These are phyloP conservation scores for Plusia festucae DNA, from an alignment of 2,888 invertebrate genomes.

Conservation along the genomic window DNA sequence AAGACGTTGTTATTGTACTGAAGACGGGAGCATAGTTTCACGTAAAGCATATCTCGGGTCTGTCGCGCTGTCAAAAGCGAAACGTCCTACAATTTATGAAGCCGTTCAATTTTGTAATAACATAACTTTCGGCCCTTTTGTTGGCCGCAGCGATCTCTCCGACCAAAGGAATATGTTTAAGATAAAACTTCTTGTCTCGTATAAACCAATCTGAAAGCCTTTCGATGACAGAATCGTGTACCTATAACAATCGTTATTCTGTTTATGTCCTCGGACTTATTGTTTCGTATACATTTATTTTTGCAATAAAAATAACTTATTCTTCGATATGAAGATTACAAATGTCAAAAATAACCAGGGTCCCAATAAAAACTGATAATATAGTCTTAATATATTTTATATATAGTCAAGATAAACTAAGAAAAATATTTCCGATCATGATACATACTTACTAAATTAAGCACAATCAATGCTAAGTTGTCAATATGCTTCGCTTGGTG, in stretches of 20 bases:
- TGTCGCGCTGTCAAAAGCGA: slow-evolving; percentile 66
- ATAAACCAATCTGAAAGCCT: slow-evolving; percentile 46
- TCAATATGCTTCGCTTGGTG: neutral
- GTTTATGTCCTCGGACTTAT: slow-evolving; percentile 38
- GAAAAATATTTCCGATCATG: no score
- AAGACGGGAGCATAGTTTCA: slow-evolving; percentile 68
- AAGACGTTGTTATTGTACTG: slow-evolving; percentile 28
- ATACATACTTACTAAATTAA: no score
- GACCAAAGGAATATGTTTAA: slow-evolving; percentile 54
- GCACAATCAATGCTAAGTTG: neutral
- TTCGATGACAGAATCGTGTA: slow-evolving; percentile 44
- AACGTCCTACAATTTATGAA: slow-evolving; percentile 75
- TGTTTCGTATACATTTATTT: slow-evolving; percentile 24
- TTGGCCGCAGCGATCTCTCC: slow-evolving; percentile 53
- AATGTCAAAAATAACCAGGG: neutral
- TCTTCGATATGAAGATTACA: neutral
- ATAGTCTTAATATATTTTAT: no score
- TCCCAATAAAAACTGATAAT: neutral
- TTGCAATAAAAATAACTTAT: slow-evolving; percentile 5
- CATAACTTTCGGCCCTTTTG: slow-evolving; percentile 78
- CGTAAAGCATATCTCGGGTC: slow-evolving; percentile 64
- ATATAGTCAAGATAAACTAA: slow-evolving; percentile 6
- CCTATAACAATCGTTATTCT: slow-evolving; percentile 49
- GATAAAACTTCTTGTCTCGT: slow-evolving; percentile 51
- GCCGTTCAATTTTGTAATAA: slow-evolving; percentile 72